Conservation (phyloP, 2,888 invertebrate species). For the Cheilosia urbana region DNA sequence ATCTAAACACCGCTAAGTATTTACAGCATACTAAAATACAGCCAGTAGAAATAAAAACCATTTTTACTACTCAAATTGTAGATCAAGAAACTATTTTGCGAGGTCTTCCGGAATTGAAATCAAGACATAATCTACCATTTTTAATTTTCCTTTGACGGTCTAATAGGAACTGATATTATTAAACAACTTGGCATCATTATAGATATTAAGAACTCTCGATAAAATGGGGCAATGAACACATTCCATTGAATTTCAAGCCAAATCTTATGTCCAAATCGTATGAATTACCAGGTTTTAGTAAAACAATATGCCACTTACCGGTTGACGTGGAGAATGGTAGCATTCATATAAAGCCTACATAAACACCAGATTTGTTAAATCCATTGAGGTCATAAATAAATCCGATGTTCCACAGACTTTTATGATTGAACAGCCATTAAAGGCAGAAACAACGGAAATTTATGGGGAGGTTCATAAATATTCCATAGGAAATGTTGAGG, state of each 20-base stretch:
- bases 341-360: not conserved
- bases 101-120: conserved; percentile 27
- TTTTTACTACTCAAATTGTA: not conserved
- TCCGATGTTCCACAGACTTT: not conserved
- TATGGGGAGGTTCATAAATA: not conserved
- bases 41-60: not conserved
- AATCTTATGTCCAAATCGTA: not conserved
- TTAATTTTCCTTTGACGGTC: not conserved
- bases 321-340: not conserved
- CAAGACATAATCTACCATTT: not conserved
- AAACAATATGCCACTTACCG: not conserved
- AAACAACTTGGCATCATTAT: not conserved
- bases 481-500: not conserved
- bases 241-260: not conserved
- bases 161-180: not conserved
- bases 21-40: not conserved
- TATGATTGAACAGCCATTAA: too few relatives aligned
- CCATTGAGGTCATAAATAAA: not conserved
- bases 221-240: not conserved
- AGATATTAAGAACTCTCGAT: not conserved
- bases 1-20: conserved; percentile 20
- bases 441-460: not conserved
- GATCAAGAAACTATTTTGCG: not conserved
- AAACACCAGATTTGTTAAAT: conserved; percentile 19
- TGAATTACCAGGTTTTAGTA: not conserved